Percentiles rank a stretch among this genome's conserved stretches.
Evolutionary conservation across 1,140 invertebrate species (phyloP).

Genomic region (Neelides sp.): DNA sequence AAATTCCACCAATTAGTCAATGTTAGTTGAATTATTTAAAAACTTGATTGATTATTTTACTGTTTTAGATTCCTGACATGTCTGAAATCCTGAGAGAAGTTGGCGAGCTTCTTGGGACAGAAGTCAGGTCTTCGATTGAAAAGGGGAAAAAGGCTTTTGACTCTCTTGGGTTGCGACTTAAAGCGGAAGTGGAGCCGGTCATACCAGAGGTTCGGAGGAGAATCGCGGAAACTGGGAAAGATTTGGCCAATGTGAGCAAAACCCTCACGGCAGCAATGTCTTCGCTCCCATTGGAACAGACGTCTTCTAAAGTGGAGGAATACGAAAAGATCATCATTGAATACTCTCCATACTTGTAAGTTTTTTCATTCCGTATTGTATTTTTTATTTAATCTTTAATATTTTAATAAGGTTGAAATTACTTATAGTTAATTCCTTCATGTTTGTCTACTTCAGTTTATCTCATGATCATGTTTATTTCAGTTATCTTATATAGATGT

Average conservation of each 20-base stretch:
- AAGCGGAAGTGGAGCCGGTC: constrained; percentile 18
- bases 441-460: too few relatives aligned
- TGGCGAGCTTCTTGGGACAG: constrained; percentile 12
- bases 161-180: constrained; percentile 16
- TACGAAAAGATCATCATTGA: constrained; percentile 13
- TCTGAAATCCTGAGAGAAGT: constrained; percentile 24
- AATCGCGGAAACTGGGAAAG: constrained; percentile 17
- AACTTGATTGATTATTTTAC: constrained; percentile 5
- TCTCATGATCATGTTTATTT: too few relatives aligned
- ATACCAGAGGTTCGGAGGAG: constrained; percentile 15
- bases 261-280: constrained; percentile 12
- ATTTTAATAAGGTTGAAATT: too few relatives aligned
- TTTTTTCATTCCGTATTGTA: too few relatives aligned
- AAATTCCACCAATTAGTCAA: too few relatives aligned
- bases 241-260: constrained; percentile 9
- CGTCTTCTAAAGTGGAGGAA: constrained; percentile 8
- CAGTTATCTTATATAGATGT: too few relatives aligned
- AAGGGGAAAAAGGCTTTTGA: constrained; percentile 19
- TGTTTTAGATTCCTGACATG: constrained; percentile 23
- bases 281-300: constrained; percentile 12
- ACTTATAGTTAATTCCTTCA: too few relatives aligned
- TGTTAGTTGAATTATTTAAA: not conserved
- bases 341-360: constrained; percentile 20
- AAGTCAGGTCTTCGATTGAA: constrained; percentile 18
- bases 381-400: too few relatives aligned